A percentile compares a stretch with the other conserved stretches of the same genome.
These are phyloP conservation scores for Aptenodytes patagonicus DNA, from an alignment of 2,113 vertebrate genomes.

Conservation along the genomic window DNA sequence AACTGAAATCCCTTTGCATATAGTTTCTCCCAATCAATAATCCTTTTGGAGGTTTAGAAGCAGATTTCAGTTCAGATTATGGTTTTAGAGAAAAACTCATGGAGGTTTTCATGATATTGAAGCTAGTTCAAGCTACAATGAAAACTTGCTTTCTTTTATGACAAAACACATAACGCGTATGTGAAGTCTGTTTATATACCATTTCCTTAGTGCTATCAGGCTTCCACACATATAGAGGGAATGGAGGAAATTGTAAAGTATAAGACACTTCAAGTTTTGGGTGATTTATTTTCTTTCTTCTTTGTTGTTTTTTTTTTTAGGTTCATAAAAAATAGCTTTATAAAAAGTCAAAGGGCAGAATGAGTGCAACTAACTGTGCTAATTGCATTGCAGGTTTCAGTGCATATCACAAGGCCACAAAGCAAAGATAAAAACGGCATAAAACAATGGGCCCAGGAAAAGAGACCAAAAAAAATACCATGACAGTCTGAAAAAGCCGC, in stretches of 20 bases:
- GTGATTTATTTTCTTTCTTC: background rate
- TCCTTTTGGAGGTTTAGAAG: background rate
- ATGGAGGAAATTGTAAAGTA: background rate
- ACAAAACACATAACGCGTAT: background rate
- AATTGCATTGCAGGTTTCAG: background rate
- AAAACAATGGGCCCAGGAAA: background rate
- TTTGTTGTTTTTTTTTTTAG: background rate
- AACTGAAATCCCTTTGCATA: background rate
- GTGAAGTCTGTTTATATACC: background rate
- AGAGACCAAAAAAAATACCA: background rate
- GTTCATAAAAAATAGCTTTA: background rate
- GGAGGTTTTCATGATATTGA: background rate
- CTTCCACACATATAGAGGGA: background rate
- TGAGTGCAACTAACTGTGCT: background rate
- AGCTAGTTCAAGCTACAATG: background rate
- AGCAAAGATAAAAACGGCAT: slow-evolving; percentile 3
- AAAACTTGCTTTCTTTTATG: background rate
- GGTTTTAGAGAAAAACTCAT: background rate
- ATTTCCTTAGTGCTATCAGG: background rate
- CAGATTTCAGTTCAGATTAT: background rate
- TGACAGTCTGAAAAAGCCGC: background rate
- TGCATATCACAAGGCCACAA: background rate
- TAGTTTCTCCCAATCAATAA: background rate
- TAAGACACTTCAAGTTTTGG: background rate
- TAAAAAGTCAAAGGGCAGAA: background rate